Base-by-base conservation (phyloP, 1,140 invertebrate species). In the Nylanderia fulva region DNA sequence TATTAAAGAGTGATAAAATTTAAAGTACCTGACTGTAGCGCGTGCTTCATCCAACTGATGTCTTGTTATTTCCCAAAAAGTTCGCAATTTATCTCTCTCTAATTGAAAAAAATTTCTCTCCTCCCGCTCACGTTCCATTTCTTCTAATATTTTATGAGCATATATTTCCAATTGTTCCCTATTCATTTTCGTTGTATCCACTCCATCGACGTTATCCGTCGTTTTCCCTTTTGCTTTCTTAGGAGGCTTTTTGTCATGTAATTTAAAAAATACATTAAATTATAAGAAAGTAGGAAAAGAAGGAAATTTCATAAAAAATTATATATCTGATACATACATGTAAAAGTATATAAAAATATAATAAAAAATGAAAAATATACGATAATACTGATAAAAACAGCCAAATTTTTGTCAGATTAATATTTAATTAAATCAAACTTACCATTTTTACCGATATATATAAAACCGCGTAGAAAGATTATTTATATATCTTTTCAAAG, bases 61-160 rank as follows among this genome's bases (percentile, higher is more conserved):
- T 88, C 97, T 96, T 1, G 98, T 98, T 63, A 98, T 98, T 93
- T 99, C 98, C 98, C 98, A 99, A 94, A 99, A 99, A 39, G 98
- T 98, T 85, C 98, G 96, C 18, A 99, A 96, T 95, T 99, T 99
- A 93, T 99, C 98, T 88, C 98, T 96, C 94, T 99, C 99, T 69
- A 99, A 93, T 95, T 99, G 98, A 90, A 99, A 99, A 92, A 98
- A 99, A 93, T 99, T 99, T 87, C 98, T 95, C 94, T 99, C 98
- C 94, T 99, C 98, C 89, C 98, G 95, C 94, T 99, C 98, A 61
- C 98, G 96, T 91, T 99, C 98, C 92, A 99, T 95, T 95, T 99
- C 98, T 90, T 98, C 98, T 91, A 98, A 96, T n/a, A 99, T 96
- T 90, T 97, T 96, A 36, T 97, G 95, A 9, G 98, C 97, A 92